Percentiles rank a stretch among this genome's conserved stretches.
These are phyloP conservation scores for Zhengitettix transpicula DNA, from an alignment of 2,888 invertebrate species.

Conservation along the genomic window DNA sequence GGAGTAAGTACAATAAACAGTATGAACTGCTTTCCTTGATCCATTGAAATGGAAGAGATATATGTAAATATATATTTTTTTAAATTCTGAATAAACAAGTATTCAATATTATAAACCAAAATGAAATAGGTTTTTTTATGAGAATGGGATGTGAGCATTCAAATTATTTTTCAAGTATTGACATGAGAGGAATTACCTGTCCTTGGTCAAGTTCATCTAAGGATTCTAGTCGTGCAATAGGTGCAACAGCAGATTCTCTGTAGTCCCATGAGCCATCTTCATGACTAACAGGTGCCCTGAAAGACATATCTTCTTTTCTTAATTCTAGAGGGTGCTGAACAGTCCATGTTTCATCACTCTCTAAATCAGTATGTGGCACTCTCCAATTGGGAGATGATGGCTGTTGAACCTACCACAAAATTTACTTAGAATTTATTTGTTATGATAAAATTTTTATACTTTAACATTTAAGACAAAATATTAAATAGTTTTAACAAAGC, in stretches of 20 bases:
- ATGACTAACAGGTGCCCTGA: neutral
- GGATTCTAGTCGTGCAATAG: slow-evolving; percentile 47
- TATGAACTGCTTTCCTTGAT: no score
- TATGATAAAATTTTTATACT: no score
- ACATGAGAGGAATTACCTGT: neutral
- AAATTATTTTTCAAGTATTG: neutral
- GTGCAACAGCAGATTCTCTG: slow-evolving; percentile 24
- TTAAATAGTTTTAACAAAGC: no score
- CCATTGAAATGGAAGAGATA: no score
- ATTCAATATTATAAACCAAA: no score
- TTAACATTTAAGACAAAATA: no score
- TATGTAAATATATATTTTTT: no score
- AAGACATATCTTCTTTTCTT: neutral
- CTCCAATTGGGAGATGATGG: slow-evolving; percentile 5
- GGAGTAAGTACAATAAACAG: no score
- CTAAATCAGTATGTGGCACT: slow-evolving; percentile 2
- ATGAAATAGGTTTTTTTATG: no score
- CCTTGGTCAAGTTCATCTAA: slow-evolving; percentile 39
- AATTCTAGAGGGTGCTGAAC: neutral
- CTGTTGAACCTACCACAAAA: slow-evolving; percentile 1
- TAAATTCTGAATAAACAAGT: no score
- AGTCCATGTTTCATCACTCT: slow-evolving; percentile 4
- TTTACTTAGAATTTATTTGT: neutral
- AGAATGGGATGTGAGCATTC: no score
- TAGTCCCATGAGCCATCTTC: slow-evolving; percentile 5